A percentile compares a stretch with the other conserved stretches of the same genome.
Conservation (phyloP, 1,140 invertebrate genomes). For the Drosophila sproati region DNA sequence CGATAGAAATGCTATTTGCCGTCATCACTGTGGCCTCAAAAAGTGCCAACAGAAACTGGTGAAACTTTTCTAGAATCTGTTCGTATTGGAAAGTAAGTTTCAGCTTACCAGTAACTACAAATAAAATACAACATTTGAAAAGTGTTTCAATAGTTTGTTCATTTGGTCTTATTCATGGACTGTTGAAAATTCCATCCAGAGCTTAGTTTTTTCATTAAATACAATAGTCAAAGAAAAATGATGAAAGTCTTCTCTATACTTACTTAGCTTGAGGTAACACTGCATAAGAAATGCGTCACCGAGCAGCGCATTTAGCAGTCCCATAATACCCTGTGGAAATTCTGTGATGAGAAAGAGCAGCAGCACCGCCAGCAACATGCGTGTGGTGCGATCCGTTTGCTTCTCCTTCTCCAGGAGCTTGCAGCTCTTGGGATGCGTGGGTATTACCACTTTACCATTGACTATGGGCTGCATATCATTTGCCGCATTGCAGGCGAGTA, state of each 20-base stretch:
- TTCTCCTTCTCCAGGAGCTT: conserved; percentile 87
- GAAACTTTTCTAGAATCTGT: no score
- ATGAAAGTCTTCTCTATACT: conserved; percentile 52
- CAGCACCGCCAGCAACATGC: conserved; percentile 96
- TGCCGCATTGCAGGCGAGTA: conserved; percentile 86
- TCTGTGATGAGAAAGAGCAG: conserved; percentile 94
- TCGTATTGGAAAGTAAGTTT: no score
- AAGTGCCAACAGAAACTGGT: no score
- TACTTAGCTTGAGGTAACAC: conserved; percentile 91
- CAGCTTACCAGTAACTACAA: no score
- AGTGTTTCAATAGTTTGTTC: no score
- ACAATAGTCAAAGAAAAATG: neutral
- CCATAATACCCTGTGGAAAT: conserved; percentile 94
- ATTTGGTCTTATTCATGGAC: no score
- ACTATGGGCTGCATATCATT: conserved; percentile 85
- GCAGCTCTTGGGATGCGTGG: conserved; percentile 85
- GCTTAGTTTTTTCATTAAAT: neutral
- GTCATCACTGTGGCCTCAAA: no score
- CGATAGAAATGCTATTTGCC: no score
- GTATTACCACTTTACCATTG: conserved; percentile 75
- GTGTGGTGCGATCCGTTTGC: conserved; percentile 94
- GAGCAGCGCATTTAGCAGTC: conserved; percentile 89
- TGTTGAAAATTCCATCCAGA: no score
- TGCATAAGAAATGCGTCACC: conserved; percentile 90
- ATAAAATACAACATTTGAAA: no score